Conservation (phyloP, 2,113 vertebrate species). For the Leiothrix lutea region DNA sequence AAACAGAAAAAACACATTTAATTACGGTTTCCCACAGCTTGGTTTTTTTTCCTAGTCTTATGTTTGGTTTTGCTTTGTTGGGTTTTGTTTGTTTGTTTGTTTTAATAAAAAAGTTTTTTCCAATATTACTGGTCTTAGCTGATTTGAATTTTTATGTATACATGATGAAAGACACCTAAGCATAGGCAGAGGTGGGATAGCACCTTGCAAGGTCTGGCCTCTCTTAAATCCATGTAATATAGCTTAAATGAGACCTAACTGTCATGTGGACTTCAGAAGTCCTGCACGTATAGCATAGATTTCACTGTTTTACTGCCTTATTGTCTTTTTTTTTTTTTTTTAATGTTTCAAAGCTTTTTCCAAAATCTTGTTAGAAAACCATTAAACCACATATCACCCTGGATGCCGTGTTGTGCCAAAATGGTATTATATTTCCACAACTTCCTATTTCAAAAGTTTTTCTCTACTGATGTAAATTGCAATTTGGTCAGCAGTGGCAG, state of each 20-base stretch:
- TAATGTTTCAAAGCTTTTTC: neutral
- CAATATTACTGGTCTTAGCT: neutral
- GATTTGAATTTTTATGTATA: neutral
- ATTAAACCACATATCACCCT: neutral
- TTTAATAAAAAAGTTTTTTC: neutral
- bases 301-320: neutral
- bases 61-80: neutral
- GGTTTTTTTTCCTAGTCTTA: neutral
- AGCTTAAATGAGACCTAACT: neutral
- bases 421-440: neutral
- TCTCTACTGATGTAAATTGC: slow-evolving; percentile 6
- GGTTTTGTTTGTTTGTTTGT: neutral
- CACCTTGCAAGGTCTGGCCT: neutral
- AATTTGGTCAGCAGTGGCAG: slow-evolving; percentile 47
- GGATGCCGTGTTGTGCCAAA: neutral
- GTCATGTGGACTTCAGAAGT: neutral
- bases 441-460: neutral
- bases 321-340: neutral
- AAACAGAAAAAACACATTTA: fast-evolving
- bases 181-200: fast-evolving
- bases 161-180: neutral
- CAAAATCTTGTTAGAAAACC: slow-evolving; percentile 13
- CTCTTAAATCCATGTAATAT: neutral
- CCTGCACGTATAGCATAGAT: neutral
- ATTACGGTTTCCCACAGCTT: neutral